Evolutionary conservation across 2,888 invertebrate species (phyloP).

Genomic region (Acanthosepion esculentum): DNA sequence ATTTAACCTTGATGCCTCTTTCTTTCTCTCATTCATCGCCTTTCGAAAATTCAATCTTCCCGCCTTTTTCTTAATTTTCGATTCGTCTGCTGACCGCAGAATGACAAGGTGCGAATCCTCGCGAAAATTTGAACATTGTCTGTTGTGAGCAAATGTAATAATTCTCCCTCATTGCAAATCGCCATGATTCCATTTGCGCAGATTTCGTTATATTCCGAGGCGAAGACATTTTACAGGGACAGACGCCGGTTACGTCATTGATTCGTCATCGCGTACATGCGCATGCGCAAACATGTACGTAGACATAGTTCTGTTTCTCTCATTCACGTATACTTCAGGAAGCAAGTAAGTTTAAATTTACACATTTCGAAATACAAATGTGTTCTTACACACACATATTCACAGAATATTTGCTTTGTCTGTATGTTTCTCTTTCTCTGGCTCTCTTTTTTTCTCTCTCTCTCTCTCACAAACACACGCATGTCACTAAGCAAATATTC

Average conservation of each 20-base stretch:
- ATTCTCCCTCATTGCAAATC: not conserved
- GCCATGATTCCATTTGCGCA: not conserved
- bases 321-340: too few species aligned
- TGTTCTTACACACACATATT: too few species aligned
- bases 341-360: too few species aligned
- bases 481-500: too few species aligned
- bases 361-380: too few species aligned
- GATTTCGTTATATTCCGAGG: not conserved
- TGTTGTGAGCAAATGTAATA: not conserved
- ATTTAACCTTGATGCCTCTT: not conserved
- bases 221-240: not conserved
- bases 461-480: too few species aligned
- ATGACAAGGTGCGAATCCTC: not conserved
- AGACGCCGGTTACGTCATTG: too few species aligned
- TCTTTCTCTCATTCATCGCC: not conserved
- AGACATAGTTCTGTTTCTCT: too few species aligned
- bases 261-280: not conserved
- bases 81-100: not conserved
- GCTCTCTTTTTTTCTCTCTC: not conserved
- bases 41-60: not conserved
- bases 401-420: too few species aligned
- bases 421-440: too few species aligned
- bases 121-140: not conserved
- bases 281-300: not conserved
- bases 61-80: not conserved